Percentiles rank a stretch among this genome's conserved stretches.
These are phyloP conservation scores for Phalacrocorax pelagicus DNA, from an alignment of 2,113 vertebrate genomes.

Conservation along the genomic window DNA sequence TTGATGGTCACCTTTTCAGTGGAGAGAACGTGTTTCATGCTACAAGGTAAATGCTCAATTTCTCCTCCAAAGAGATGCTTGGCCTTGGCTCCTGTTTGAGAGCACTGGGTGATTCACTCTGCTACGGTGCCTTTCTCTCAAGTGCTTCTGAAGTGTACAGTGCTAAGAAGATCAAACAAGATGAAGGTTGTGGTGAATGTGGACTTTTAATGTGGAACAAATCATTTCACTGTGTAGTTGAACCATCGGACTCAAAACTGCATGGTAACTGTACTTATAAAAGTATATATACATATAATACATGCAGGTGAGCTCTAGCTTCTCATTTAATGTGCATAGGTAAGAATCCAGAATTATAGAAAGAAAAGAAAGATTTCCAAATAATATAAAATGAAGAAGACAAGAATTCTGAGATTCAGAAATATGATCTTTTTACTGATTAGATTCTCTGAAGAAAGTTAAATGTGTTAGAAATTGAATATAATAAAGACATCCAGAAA, in stretches of 20 bases:
- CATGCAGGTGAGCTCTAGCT: neutral
- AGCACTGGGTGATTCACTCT: accelerated
- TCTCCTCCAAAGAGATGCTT: neutral
- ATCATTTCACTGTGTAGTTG: neutral
- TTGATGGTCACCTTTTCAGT: neutral
- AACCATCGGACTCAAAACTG: neutral
- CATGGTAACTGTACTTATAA: neutral
- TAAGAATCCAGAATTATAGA: neutral
- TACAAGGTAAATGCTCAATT: neutral
- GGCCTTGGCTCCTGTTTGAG: accelerated
- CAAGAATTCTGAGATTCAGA: neutral
- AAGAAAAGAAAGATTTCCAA: neutral
- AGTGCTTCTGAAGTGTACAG: neutral
- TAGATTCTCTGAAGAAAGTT: neutral
- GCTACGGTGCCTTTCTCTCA: neutral
- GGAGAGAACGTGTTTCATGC: neutral
- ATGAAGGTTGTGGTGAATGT: neutral
- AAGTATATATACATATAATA: neutral
- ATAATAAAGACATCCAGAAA: neutral
- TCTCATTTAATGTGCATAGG: neutral
- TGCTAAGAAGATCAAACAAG: neutral
- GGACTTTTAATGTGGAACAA: neutral
- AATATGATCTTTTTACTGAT: neutral
- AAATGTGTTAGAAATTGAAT: neutral
- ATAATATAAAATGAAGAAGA: neutral